These are phyloP conservation scores for Gymnosoma rotundatum DNA, from an alignment of 2,888 invertebrate species.

Conservation along the genomic window DNA sequence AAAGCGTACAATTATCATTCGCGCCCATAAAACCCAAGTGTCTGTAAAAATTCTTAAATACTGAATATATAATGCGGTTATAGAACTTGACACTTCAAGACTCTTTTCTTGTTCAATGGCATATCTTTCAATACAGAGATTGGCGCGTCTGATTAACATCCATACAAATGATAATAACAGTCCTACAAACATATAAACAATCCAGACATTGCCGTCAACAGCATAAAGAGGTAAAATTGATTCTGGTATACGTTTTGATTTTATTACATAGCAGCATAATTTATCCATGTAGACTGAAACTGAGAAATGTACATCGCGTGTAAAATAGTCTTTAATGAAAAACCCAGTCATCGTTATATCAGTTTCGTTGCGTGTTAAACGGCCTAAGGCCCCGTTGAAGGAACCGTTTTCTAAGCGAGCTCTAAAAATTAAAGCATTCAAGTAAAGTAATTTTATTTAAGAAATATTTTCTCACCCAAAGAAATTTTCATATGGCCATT, in stretches of 20 bases:
- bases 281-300: slow-evolving; percentile 80
- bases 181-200: slow-evolving; percentile 77
- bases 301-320: slow-evolving; percentile 79
- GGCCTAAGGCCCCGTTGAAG: slow-evolving; percentile 80
- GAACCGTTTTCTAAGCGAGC: slow-evolving; percentile 79
- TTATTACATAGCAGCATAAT: slow-evolving; percentile 81
- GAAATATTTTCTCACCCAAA: slow-evolving; percentile 77
- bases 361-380: slow-evolving; percentile 77
- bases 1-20: slow-evolving; percentile 78
- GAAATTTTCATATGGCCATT: slow-evolving; percentile 76
- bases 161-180: slow-evolving; percentile 76
- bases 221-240: slow-evolving; percentile 81
- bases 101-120: background rate
- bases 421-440: slow-evolving; percentile 72
- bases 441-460: background rate
- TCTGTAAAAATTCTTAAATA: slow-evolving; percentile 77
- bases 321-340: slow-evolving; percentile 82
- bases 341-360: slow-evolving; percentile 81
- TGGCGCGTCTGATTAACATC: slow-evolving; percentile 75
- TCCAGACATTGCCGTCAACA: slow-evolving; percentile 79
- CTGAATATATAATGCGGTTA: background rate
- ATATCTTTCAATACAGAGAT: slow-evolving; percentile 68
- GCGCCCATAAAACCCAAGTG: slow-evolving; percentile 80
- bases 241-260: slow-evolving; percentile 81
- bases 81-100: too few species aligned